Conservation (phyloP, 2,797 vertebrate genomes). For the Lepilemur ruficaudatus region DNA sequence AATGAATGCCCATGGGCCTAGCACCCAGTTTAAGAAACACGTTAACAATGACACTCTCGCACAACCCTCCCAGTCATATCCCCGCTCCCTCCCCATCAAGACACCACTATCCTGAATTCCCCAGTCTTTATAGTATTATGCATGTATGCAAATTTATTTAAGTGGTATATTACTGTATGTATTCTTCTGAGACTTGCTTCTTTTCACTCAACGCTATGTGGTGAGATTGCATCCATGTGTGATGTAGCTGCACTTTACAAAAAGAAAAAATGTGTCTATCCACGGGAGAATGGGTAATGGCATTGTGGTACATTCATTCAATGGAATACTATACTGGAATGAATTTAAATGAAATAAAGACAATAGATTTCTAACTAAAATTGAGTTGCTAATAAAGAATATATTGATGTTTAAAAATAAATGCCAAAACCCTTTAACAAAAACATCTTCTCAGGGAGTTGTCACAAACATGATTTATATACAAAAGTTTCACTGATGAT, state of each 20-base stretch:
- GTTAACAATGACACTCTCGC: background rate
- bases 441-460: background rate
- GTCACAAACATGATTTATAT: background rate
- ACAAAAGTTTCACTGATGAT: background rate
- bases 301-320: background rate
- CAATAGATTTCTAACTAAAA: conserved; percentile 8
- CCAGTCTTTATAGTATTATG: background rate
- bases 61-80: too few species aligned
- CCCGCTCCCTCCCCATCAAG: background rate
- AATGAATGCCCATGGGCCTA: background rate
- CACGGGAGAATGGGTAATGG: background rate
- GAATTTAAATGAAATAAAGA: conserved; percentile 14
- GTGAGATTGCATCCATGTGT: background rate
- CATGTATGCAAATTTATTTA: background rate
- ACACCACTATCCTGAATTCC: background rate
- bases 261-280: background rate
- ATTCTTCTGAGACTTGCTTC: background rate
- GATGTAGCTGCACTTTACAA: background rate
- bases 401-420: background rate
- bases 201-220: background rate
- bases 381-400: background rate
- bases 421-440: conserved; percentile 7
- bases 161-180: background rate
- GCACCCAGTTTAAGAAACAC: background rate
- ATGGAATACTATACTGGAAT: background rate